A percentile compares a stretch with the other conserved stretches of the same genome.
Conservation (phyloP, 2,113 vertebrate genomes). For the Thymallus thymallus region DNA sequence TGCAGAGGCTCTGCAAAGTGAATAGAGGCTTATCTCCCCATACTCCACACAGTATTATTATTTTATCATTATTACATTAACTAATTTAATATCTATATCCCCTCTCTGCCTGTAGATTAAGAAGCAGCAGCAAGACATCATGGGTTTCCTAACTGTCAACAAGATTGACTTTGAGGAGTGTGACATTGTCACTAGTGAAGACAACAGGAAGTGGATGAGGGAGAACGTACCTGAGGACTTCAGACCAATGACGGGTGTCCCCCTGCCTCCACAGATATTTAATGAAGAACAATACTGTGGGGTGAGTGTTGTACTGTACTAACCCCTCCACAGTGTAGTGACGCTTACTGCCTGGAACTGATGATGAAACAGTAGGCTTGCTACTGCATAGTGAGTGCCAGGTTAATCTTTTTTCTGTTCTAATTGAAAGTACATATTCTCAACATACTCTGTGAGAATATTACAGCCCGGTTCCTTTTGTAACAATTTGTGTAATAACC, state of each 20-base stretch:
- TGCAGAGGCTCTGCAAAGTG: background rate
- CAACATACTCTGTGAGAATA: too few species aligned
- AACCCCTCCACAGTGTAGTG: background rate
- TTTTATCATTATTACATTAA: background rate
- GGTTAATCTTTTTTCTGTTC: background rate
- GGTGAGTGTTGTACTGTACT: conserved; percentile 63
- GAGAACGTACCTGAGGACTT: conserved; percentile 82
- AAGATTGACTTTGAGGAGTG: conserved; percentile 87
- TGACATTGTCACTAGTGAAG: conserved; percentile 84
- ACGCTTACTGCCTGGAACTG: background rate
- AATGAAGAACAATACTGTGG: conserved; percentile 82
- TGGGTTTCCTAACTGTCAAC: conserved; percentile 82
- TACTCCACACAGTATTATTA: background rate
- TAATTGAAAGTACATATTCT: too few species aligned
- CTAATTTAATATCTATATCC: background rate
- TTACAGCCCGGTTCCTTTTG: too few species aligned
- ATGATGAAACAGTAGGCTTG: background rate
- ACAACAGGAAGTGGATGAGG: conserved; percentile 86
- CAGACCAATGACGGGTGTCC: conserved; percentile 79
- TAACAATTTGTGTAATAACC: too few species aligned
- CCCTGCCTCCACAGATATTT: conserved; percentile 85
- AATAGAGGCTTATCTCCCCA: background rate
- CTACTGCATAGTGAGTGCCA: background rate
- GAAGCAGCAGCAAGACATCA: conserved; percentile 86
- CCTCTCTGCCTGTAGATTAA: conserved; percentile 75